Conservation (phyloP, 2,797 vertebrate species). For the Schizopygopsis malacanthus region DNA sequence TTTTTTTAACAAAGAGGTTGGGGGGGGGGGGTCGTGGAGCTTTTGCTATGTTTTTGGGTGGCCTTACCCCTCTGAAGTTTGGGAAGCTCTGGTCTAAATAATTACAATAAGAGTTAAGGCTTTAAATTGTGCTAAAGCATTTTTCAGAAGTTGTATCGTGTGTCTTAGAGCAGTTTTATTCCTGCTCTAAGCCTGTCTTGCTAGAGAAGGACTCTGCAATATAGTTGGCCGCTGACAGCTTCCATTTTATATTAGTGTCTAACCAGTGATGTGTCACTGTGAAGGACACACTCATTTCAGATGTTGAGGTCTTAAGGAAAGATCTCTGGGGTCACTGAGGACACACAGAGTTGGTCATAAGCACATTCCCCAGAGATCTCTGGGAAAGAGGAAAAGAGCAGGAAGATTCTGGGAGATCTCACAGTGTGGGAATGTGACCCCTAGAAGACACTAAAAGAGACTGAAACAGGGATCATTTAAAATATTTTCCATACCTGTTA, state of each 20-base stretch:
- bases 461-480: not conserved
- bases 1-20: too few species aligned
- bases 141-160: slow-evolving; percentile 9
- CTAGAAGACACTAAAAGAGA: slow-evolving; percentile 34
- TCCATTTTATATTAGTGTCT: slow-evolving; percentile 26
- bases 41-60: too few species aligned
- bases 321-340: slow-evolving; percentile 23
- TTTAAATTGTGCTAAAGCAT: slow-evolving; percentile 8
- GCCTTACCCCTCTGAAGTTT: too few species aligned
- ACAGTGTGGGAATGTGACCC: slow-evolving; percentile 68
- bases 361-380: slow-evolving; percentile 25
- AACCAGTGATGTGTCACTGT: slow-evolving; percentile 15
- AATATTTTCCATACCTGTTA: not conserved
- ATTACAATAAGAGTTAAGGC: slow-evolving; percentile 13
- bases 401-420: slow-evolving; percentile 62
- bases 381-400: slow-evolving; percentile 52
- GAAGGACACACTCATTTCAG: slow-evolving; percentile 25
- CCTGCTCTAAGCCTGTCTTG: slow-evolving; percentile 20
- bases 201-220: slow-evolving; percentile 6
- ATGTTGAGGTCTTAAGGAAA: slow-evolving; percentile 8
- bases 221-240: slow-evolving; percentile 18
- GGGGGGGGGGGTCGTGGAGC: too few species aligned
- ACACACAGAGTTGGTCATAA: slow-evolving; percentile 8
- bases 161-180: not conserved
- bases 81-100: not conserved